Conservation (phyloP, 2,797 vertebrate species). For the Platyrinchus mystaceus region DNA sequence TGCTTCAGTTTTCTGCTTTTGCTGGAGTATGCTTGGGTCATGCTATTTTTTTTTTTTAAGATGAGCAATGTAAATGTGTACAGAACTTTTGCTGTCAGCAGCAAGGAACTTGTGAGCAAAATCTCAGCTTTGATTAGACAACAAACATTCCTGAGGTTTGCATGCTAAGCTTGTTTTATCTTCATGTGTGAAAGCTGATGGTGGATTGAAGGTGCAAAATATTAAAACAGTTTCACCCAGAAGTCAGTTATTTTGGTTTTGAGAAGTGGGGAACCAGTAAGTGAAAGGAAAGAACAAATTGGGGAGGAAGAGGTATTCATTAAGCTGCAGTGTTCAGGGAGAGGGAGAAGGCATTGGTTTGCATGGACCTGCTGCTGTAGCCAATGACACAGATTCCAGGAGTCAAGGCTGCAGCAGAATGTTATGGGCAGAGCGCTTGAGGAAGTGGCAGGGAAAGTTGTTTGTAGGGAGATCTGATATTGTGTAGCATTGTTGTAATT, state of each 20-base stretch:
- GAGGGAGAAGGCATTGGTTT: not conserved
- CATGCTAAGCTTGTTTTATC: not conserved
- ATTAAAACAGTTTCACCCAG: not conserved
- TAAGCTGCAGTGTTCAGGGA: not conserved
- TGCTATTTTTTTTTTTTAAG: not conserved
- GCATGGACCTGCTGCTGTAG: not conserved
- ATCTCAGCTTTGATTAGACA: not conserved
- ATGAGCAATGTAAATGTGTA: not conserved
- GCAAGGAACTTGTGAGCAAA: not conserved
- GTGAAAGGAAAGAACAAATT: not conserved
- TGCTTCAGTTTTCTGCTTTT: not conserved
- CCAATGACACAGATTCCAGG: not conserved
- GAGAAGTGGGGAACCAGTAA: not conserved
- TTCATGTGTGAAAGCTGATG: not conserved
- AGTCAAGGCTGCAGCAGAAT: not conserved
- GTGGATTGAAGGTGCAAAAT: not conserved
- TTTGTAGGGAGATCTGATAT: not conserved
- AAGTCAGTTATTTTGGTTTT: not conserved
- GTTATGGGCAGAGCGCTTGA: fast-evolving
- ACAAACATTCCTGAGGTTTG: not conserved
- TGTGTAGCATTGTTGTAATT: not conserved
- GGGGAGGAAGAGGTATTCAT: not conserved
- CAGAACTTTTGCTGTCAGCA: not conserved
- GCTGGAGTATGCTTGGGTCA: not conserved
- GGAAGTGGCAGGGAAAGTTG: not conserved